Conservation (phyloP, 2,888 invertebrate species). For the Pristionchus fissidentatus region DNA sequence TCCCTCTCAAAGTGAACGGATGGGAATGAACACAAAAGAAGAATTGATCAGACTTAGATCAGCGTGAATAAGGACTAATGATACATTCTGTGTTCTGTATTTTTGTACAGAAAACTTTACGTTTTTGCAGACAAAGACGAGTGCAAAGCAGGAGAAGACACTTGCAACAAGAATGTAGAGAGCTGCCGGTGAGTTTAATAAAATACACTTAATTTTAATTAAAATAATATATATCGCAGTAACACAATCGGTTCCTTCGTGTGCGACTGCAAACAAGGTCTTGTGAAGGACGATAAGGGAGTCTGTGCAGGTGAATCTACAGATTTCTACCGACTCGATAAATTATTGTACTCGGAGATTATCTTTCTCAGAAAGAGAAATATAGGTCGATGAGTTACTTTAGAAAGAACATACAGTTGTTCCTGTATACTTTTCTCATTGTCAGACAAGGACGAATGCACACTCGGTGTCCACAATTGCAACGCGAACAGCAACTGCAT, state of each 20-base stretch:
- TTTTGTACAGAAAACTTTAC: not conserved
- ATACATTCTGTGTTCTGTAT: too few relatives aligned
- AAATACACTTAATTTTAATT: constrained; percentile 19
- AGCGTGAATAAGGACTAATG: too few relatives aligned
- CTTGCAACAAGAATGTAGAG: constrained; percentile 47
- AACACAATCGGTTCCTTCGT: constrained; percentile 47
- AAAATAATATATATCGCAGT: too few relatives aligned
- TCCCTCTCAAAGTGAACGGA: too few relatives aligned
- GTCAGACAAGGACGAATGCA: constrained; percentile 43
- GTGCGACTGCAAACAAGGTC: constrained; percentile 45
- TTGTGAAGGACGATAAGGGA: not conserved
- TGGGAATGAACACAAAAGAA: not conserved
- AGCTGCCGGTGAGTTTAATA: constrained; percentile 33
- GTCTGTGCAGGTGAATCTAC: constrained; percentile 12
- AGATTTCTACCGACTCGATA: not conserved
- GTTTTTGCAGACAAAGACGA: constrained; percentile 16
- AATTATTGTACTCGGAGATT: too few relatives aligned
- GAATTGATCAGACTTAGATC: not conserved
- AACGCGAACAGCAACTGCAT: constrained; percentile 20
- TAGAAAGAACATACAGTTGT: too few relatives aligned
- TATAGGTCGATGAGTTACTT: not conserved
- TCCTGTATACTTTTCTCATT: not conserved
- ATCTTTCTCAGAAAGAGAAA: not conserved
- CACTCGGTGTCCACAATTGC: constrained; percentile 17
- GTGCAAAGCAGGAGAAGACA: constrained; percentile 43